Base-by-base conservation (phyloP, 2,888 invertebrate species). In the Microctonus aethiopoides region DNA sequence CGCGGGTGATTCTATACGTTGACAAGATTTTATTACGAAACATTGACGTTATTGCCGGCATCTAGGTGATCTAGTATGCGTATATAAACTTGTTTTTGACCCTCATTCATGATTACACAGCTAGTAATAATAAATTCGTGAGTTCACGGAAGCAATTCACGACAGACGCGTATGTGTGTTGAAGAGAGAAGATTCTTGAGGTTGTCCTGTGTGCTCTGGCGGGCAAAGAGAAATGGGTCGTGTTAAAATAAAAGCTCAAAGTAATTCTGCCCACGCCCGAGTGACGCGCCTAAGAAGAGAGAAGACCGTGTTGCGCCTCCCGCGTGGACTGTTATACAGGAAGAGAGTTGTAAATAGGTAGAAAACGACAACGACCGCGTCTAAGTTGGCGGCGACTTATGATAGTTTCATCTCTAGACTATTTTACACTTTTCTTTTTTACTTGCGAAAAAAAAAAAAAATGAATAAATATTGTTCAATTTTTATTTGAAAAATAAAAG, bases 211-310 rank as follows among this genome's bases (percentile, higher is more conserved):
- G 59, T 41, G 68, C 70, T 59, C 66, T 41, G 65, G 51, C 52
- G 72, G 60, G 68, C 69, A 72, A 66, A 74, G 74, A 71, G 75
- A 81, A 82, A 81, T 77, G 76, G 78, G 76, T 76, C 76, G 80
- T 75, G 75, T 80, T 80, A 75, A 81, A 81, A 79, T 78, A 80
- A 80, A 80, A 78, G 74, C 75, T 72, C 59, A 65, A 74, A 78
- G 75, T 74, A 76, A 78, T 77, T 79, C 74, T 79, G 74, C 81
- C 80, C 79, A 81, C 83, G 77, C 72, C 66, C 59, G 64, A 54
- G 61, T 56, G 62, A 64, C 56, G 65, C 70, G 62, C 59, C 71
- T 66, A 67, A 46, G 46, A 46, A 46, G 46, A 46, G 46, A 20
- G n/a, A 16, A 20, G n/a, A 16, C 46, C 46, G 56, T 46, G 56